Conservation (phyloP, 2,797 vertebrate genomes). For the Mormyrus proboscirostris region DNA sequence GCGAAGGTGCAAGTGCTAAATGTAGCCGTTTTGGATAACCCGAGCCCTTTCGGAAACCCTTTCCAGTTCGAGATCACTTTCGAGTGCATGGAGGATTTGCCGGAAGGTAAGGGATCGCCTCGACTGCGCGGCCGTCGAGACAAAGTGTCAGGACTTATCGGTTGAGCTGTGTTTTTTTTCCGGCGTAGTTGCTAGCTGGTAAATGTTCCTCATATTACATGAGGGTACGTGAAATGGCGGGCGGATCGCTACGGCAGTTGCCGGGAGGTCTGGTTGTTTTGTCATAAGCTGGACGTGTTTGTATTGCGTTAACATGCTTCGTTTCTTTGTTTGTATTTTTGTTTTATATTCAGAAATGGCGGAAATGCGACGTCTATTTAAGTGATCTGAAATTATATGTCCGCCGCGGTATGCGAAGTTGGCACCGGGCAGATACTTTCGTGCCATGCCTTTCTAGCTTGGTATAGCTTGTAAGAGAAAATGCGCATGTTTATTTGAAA, state of each 20-base stretch:
- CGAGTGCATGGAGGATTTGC: constrained; percentile 81
- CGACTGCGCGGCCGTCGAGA: not conserved
- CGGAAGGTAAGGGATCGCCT: constrained; percentile 64
- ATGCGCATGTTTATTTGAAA: not conserved
- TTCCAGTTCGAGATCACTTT: constrained; percentile 90
- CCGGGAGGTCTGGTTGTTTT: not conserved
- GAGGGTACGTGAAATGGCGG: constrained; percentile 25
- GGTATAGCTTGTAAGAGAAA: not conserved
- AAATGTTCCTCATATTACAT: not conserved
- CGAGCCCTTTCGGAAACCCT: constrained; percentile 72
- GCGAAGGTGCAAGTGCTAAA: constrained; percentile 80
- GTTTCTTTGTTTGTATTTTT: not conserved
- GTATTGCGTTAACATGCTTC: not conserved
- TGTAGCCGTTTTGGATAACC: constrained; percentile 57
- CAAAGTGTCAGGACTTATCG: not conserved
- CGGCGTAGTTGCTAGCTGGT: not conserved
- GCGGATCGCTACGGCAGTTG: not conserved
- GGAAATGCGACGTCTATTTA: not conserved
- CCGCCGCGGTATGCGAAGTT: not conserved
- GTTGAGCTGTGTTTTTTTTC: not conserved
- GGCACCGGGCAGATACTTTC: not conserved
- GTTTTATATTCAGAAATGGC: not conserved
- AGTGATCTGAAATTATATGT: not conserved
- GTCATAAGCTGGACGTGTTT: not conserved
- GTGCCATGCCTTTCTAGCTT: not conserved